Percentiles rank a stretch among this genome's conserved stretches.
These are phyloP conservation scores for Trogon surrucura DNA, from an alignment of 2,113 vertebrate genomes.

Conservation along the genomic window DNA sequence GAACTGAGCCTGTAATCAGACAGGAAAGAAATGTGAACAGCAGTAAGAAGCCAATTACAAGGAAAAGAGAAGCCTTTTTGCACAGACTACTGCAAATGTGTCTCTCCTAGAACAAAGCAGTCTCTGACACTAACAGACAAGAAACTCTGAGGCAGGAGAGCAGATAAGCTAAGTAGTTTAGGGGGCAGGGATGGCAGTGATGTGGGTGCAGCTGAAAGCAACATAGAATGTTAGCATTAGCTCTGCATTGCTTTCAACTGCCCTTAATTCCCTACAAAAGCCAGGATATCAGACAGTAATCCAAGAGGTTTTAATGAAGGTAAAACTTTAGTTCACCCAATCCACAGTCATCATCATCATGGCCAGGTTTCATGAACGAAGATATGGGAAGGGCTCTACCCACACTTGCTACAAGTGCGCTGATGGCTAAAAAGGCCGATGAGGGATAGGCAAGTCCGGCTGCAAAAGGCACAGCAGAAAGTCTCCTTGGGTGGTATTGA, in stretches of 20 bases:
- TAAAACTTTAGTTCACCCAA: not conserved
- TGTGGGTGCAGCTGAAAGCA: not conserved
- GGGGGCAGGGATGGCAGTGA: not conserved
- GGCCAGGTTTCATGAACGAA: too few relatives aligned
- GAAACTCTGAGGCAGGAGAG: not conserved
- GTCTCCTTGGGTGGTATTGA: too few relatives aligned
- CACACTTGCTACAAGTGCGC: too few relatives aligned
- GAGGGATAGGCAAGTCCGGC: too few relatives aligned
- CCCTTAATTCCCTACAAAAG: not conserved
- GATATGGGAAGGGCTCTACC: too few relatives aligned
- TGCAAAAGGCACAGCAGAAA: too few relatives aligned
- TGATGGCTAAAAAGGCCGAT: too few relatives aligned
- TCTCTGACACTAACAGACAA: not conserved
- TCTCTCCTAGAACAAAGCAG: not conserved
- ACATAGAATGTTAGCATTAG: not conserved
- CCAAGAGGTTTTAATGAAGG: not conserved
- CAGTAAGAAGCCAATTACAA: not conserved
- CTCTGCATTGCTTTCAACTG: not conserved
- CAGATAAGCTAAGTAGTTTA: not conserved
- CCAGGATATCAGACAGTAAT: not conserved
- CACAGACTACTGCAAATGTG: not conserved
- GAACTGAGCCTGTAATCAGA: not conserved
- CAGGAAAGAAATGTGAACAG: not conserved
- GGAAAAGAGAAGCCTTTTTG: not conserved
- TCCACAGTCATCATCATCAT: not conserved